Evolutionary conservation across 23 tunicate genomes (phyloP), one percentile per base, ranked within the genome.

Genomic region (Clavelina lepadiformis): DNA sequence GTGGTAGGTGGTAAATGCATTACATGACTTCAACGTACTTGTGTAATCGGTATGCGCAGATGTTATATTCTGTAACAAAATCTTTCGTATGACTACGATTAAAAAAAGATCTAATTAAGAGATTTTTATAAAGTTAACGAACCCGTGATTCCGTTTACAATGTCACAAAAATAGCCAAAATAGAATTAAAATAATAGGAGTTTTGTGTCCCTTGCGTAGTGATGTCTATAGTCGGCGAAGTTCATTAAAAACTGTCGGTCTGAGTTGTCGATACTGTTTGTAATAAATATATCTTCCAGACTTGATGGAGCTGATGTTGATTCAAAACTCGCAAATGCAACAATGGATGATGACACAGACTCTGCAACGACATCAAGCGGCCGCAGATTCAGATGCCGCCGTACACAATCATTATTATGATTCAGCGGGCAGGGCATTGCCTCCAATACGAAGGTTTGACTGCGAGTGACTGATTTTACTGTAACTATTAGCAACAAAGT

Each of bases 281-380:
- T n/a, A 61, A 61, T 18, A 0, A 31, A 0, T 71, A 7, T 0
- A 32, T 73, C 6, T 53, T 68, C 35, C 26, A 88, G 96, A 88
- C 50, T 58, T 89, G 38, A 81, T 89, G 91, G 97, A 89, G 28
- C 31, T 89, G 44, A 89, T 89, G 97, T 31, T 89, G 75, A 89
- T 89, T 33, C 97, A 89, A 69, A 89, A 89, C 64, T 89, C 97
- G 2, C 97, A 89, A 56, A 74, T 89, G 82, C 97, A 89, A 46
- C 97, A 89, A 63, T 89, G 97, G 97, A 31, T 89, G 80, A 81
- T 89, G 91, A 65, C 91, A 18, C 97, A 89, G 64, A 89, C 97
- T 15, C 68, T 89, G 8, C 83, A 76, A 28, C 79, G 77, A 30
- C 64, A 63, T 7, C 73, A 75, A 34, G 62, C 53, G 8, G 61